Evolutionary conservation across 2,888 invertebrate species (phyloP).

Genomic region (Argyresthia albistria): DNA sequence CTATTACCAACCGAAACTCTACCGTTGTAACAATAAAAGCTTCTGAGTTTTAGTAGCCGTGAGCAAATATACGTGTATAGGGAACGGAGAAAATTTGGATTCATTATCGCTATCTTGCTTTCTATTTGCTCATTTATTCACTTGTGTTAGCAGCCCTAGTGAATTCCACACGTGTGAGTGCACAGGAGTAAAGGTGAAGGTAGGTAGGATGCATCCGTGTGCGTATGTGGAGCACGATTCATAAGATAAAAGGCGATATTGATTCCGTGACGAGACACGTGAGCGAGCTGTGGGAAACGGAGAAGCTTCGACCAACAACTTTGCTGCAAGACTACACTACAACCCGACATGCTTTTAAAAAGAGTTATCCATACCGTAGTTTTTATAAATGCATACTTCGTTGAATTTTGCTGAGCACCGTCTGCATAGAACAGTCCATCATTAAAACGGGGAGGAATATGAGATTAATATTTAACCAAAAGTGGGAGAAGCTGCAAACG

Average conservation of each 20-base stretch:
- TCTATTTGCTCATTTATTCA: slow-evolving; percentile 38
- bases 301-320: slow-evolving; percentile 24
- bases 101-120: slow-evolving; percentile 44
- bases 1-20: background rate
- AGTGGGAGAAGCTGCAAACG: no score
- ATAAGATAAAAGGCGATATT: slow-evolving; percentile 70
- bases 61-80: slow-evolving; percentile 40
- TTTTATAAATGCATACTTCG: no score
- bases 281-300: slow-evolving; percentile 64
- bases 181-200: background rate
- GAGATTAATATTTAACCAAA: no score
- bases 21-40: slow-evolving; percentile 37
- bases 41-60: slow-evolving; percentile 35
- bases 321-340: slow-evolving; percentile 21
- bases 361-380: no score
- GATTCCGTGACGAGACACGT: slow-evolving; percentile 67
- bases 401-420: no score
- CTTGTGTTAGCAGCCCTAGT: slow-evolving; percentile 13
- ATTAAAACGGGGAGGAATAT: no score
- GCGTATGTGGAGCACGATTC: slow-evolving; percentile 61
- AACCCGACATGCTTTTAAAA: no score
- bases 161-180: slow-evolving; percentile 14
- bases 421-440: no score
- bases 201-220: slow-evolving; percentile 19
- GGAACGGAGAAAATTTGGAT: slow-evolving; percentile 45